These are phyloP conservation scores for Blennius ocellaris DNA, from an alignment of 2,113 vertebrate genomes.

Conservation along the genomic window DNA sequence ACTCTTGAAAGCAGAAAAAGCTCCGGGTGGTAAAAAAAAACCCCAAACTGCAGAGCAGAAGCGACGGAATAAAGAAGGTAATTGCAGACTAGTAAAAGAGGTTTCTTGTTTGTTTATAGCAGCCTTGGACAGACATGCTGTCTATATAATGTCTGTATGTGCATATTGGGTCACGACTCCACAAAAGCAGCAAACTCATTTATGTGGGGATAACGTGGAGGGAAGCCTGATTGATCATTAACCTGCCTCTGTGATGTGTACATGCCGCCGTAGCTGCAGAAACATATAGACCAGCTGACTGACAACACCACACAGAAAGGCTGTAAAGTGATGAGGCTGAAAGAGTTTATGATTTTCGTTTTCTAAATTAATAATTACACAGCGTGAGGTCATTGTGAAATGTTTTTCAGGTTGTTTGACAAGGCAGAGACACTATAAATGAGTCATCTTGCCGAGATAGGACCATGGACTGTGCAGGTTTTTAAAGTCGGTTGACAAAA, in stretches of 20 bases:
- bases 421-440: constrained; percentile 19
- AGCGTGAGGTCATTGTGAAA: constrained; percentile 9
- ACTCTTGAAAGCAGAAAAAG: constrained; percentile 12
- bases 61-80: constrained; percentile 16
- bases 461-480: background rate
- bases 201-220: constrained; percentile 41
- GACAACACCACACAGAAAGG: constrained; percentile 6
- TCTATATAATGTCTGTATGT: constrained; percentile 13
- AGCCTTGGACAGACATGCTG: constrained; percentile 16
- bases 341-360: constrained; percentile 15
- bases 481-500: constrained; percentile 55
- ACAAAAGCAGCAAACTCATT: constrained; percentile 34
- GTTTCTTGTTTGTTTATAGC: constrained; percentile 35
- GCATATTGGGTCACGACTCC: constrained; percentile 5
- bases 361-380: constrained; percentile 29
- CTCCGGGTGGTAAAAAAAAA: constrained; percentile 11
- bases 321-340: constrained; percentile 34
- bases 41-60: constrained; percentile 26
- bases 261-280: constrained; percentile 62
- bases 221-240: constrained; percentile 63
- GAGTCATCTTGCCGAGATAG: constrained; percentile 9
- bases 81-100: constrained; percentile 34
- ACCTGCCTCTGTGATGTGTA: constrained; percentile 39
- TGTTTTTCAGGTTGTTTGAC: background rate
- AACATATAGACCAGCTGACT: constrained; percentile 1